A percentile compares a stretch with the other conserved stretches of the same genome.
Evolutionary conservation across 2,797 vertebrate species (phyloP).

Genomic region (Muscicapa comitata): DNA sequence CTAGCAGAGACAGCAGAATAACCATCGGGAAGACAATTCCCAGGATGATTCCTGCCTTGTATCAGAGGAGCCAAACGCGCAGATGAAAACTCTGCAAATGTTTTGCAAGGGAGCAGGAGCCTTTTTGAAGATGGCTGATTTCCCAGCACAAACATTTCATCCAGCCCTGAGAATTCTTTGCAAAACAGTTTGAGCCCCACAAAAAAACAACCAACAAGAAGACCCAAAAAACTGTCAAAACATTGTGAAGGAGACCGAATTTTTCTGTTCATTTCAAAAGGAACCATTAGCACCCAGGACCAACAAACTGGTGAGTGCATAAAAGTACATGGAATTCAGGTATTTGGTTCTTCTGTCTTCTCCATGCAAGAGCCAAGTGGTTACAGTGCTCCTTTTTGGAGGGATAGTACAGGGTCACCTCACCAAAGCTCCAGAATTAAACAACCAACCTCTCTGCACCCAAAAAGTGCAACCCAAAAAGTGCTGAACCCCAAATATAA

Average conservation of each 20-base stretch:
- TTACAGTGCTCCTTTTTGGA: not conserved
- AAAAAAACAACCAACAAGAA: not conserved
- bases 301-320: not conserved
- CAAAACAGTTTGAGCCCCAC: not conserved
- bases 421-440: not conserved
- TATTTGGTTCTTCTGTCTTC: not conserved
- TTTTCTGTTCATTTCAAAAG: not conserved
- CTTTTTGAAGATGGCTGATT: slow-evolving; percentile 32
- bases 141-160: slow-evolving; percentile 26
- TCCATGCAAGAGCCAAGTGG: rapidly evolving
- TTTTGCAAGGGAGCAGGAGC: slow-evolving; percentile 17
- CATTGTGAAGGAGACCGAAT: not conserved
- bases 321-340: not conserved
- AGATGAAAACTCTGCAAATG: slow-evolving; percentile 43
- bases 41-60: slow-evolving; percentile 27
- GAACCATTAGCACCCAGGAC: not conserved
- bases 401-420: not conserved
- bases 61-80: not conserved
- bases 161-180: not conserved
- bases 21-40: slow-evolving; percentile 30
- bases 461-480: not conserved
- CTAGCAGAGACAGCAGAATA: slow-evolving; percentile 10
- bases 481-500: not conserved
- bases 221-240: slow-evolving; percentile 1
- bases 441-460: not conserved